phyloP scores from a whole-genome alignment of 2,797 vertebrate genomes.

The Toxotes lorentzi region DNA sequence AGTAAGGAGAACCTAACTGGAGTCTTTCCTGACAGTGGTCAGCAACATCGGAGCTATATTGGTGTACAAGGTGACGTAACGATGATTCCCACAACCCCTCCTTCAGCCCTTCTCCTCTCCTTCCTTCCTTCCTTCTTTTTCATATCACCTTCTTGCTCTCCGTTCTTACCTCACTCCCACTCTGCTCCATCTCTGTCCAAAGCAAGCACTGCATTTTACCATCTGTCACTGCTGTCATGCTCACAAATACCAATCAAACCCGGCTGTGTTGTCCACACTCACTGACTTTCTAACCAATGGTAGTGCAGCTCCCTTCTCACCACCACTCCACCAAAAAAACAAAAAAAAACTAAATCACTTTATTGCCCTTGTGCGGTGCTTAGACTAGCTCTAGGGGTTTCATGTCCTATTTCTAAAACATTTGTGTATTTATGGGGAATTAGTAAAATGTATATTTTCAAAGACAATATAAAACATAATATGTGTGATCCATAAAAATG shows the following conservation, averaged over 20 bases:
- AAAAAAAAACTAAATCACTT: background rate
- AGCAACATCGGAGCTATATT: conserved; percentile 83
- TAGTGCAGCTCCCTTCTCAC: conserved; percentile 27
- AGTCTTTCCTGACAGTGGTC: conserved; percentile 68
- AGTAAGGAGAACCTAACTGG: conserved; percentile 17
- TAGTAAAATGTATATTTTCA: background rate
- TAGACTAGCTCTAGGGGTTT: background rate
- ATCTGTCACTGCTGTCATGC: conserved; percentile 81
- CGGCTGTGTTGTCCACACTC: conserved; percentile 34
- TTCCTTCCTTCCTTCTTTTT: conserved; percentile 32
- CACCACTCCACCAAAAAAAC: conserved; percentile 27
- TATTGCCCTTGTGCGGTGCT: background rate
- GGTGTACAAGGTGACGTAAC: conserved; percentile 69
- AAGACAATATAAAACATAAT: background rate
- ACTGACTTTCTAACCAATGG: conserved; percentile 52
- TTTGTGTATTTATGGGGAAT: background rate
- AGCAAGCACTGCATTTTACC: conserved; percentile 79
- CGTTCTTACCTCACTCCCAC: conserved; percentile 64
- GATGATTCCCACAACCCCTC: conserved; percentile 58
- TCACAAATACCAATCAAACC: conserved; percentile 74
- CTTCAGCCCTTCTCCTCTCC: conserved; percentile 36
- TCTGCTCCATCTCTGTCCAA: conserved; percentile 62
- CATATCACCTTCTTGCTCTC: conserved; percentile 31
- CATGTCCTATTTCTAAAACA: background rate
- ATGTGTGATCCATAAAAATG: background rate